Evolutionary conservation across 1,140 invertebrate genomes (phyloP).

Genomic region (Streblospio benedicti): DNA sequence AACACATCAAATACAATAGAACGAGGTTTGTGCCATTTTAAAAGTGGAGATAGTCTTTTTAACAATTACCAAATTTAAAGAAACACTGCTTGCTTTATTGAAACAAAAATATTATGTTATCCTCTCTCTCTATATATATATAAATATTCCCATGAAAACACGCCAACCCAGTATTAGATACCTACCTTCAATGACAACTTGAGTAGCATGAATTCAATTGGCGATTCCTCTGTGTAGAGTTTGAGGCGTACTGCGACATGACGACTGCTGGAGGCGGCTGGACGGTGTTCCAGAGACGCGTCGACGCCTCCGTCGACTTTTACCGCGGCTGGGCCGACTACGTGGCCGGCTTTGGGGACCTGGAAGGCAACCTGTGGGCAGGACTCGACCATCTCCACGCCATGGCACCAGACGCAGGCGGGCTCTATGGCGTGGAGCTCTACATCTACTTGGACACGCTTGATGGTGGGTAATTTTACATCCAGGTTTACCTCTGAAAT

Average conservation of each 20-base stretch:
- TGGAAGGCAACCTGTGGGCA: slow-evolving; percentile 27
- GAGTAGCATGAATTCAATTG: not conserved
- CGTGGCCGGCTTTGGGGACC: slow-evolving; percentile 28
- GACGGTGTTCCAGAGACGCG: slow-evolving; percentile 27
- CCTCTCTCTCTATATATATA: too few relatives aligned
- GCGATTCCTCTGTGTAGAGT: not conserved
- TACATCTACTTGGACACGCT: too few relatives aligned
- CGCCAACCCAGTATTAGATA: not conserved
- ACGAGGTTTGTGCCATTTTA: too few relatives aligned
- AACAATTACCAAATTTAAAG: too few relatives aligned
- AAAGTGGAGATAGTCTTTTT: too few relatives aligned
- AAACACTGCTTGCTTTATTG: too few relatives aligned
- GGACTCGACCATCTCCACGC: slow-evolving; percentile 30
- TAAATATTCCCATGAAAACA: not conserved
- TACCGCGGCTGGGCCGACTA: slow-evolving; percentile 22
- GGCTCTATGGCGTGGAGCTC: too few relatives aligned
- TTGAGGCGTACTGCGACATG: too few relatives aligned
- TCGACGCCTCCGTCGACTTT: slow-evolving; percentile 21
- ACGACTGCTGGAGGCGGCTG: not conserved
- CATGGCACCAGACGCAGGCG: slow-evolving; percentile 15
- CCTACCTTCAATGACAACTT: not conserved
- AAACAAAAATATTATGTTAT: not conserved
- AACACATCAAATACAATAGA: too few relatives aligned
- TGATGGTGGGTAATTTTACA: too few relatives aligned
- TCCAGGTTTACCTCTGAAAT: too few relatives aligned